phyloP scores from a whole-genome alignment of 2,113 vertebrate genomes.

The Paratilapia polleni region DNA sequence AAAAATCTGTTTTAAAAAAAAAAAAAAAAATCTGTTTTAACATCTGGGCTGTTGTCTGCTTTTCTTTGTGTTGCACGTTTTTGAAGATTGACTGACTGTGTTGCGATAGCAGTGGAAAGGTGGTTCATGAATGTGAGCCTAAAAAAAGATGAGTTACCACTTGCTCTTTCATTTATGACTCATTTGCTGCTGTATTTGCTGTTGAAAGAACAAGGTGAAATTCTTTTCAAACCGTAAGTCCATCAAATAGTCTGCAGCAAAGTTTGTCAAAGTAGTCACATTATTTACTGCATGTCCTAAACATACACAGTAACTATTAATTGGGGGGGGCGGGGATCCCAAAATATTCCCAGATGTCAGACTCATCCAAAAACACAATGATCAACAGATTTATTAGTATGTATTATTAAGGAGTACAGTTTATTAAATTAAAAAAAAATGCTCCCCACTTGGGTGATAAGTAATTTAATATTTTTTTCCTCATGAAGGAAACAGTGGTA shows the following conservation, averaged over 20 bases:
- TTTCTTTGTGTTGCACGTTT: not conserved
- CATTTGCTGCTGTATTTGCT: not conserved
- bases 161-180: not conserved
- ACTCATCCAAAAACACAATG: not conserved
- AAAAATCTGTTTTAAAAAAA: not conserved
- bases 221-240: not conserved
- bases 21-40: not conserved
- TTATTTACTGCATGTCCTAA: not conserved
- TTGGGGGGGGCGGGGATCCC: not conserved
- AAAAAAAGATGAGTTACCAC: not conserved
- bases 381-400: not conserved
- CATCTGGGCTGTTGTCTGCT: not conserved
- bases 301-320: not conserved
- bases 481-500: not conserved
- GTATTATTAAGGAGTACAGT: not conserved
- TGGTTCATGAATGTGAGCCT: not conserved
- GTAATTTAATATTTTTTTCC: not conserved
- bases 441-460: not conserved
- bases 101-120: not conserved
- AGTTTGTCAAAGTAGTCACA: not conserved
- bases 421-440: not conserved
- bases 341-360: not conserved
- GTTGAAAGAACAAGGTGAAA: not conserved
- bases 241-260: not conserved
- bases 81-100: not conserved